phyloP scores from a whole-genome alignment of 2,797 vertebrate genomes.

The Agapornis canus region DNA sequence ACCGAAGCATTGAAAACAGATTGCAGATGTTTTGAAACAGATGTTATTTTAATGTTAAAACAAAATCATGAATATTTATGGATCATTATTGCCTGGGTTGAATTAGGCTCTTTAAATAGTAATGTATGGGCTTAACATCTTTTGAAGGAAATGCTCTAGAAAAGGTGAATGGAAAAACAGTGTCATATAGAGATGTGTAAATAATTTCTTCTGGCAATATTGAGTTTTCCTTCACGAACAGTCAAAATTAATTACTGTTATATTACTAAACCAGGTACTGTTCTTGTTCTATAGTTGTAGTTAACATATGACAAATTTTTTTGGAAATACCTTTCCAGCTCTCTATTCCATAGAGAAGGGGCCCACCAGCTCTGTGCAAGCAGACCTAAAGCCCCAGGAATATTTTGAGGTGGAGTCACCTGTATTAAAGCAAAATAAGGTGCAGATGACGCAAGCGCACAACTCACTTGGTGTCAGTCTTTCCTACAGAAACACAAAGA shows the following conservation, averaged over 20 bases:
- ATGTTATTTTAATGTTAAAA: slow-evolving; percentile 91
- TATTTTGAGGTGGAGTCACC: background rate
- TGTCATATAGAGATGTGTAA: slow-evolving; percentile 42
- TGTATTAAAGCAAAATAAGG: background rate
- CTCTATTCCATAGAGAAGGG: background rate
- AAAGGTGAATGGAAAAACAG: slow-evolving; percentile 73
- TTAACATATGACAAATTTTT: slow-evolving; percentile 13
- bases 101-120: slow-evolving; percentile 77
- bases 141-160: slow-evolving; percentile 62
- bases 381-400: background rate
- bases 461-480: slow-evolving; percentile 31
- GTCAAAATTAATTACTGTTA: slow-evolving; percentile 50
- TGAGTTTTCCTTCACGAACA: slow-evolving; percentile 37
- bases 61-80: slow-evolving; percentile 95
- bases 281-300: background rate
- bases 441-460: background rate
- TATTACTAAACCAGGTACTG: slow-evolving; percentile 61
- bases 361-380: background rate
- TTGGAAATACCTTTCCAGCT: slow-evolving; percentile 26
- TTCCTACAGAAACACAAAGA: slow-evolving; percentile 44
- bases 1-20: slow-evolving; percentile 90
- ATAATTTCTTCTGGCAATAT: slow-evolving; percentile 61
- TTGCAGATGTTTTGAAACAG: slow-evolving; percentile 93
- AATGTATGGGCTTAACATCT: slow-evolving; percentile 66
- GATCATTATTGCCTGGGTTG: slow-evolving; percentile 83